Evolutionary conservation across 2,797 vertebrate species (phyloP), one percentile per base, ranked within the genome.

Genomic region (Distichodus sexfasciatus): DNA sequence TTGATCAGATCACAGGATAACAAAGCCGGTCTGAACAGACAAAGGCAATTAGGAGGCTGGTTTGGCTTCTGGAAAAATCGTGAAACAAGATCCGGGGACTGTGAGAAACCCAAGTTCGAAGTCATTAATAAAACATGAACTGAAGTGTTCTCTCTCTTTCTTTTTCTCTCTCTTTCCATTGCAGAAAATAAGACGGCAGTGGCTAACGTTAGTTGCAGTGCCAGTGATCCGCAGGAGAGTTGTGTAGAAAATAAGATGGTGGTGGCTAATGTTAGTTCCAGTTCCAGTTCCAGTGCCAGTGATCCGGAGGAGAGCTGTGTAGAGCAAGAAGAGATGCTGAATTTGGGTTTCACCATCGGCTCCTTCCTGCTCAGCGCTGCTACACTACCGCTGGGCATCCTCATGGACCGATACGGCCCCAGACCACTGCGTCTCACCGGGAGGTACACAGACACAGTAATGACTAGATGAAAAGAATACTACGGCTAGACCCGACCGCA

Each of bases 261-360:
- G 28, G 26, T 71, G 1, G 2, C 76, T 46, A 71, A 76, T 1
- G 86, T 83, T 65, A 65, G 59, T 1, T 53, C 74, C 0, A n/a
- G n/a, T n/a, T n/a, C n/a, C n/a, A n/a, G n/a, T n/a, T n/a, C n/a
- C n/a, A n/a, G n/a, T n/a, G 1, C 0, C 0, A 36, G 29, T 0
- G 24, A 59, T 23, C 26, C 0, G 2, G 75, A 80, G 3, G 57
- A 33, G 3, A 92, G 82, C 79, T 96, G 95, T 6, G 90, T 90
- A 58, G 82, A 82, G 23, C 95, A 97, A 86, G 95, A 95, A 2
- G 88, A 95, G 76, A 95, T 94, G 93, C 87, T 97, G 24, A 96
- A 94, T 57, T 75, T 96, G 78, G 94, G 93, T 47, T 97, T 97
- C 81, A 95, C 94, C 69, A 93, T 96, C 0, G 95, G 95, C 26